Base-by-base conservation (phyloP, 2,797 vertebrate species). In the Muscicapa comitata region DNA sequence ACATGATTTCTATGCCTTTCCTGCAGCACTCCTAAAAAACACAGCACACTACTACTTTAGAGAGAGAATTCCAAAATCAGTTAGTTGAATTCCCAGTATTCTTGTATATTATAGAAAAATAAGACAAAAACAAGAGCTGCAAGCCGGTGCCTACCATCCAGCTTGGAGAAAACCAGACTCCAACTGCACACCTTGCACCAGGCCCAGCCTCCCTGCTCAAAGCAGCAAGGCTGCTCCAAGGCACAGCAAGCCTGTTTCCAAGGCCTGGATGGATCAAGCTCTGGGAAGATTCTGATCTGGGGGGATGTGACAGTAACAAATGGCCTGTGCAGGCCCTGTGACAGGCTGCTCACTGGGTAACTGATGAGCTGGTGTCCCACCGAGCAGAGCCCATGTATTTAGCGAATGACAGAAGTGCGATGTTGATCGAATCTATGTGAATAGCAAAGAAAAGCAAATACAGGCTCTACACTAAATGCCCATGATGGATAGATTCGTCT, bases 281-380 rank as follows among this genome's bases (percentile, higher is more conserved):
- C 50, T 26, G 55, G 67, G 86, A 96, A 95, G 97, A 97, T 97
- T 91, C 89, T 93, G 96, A 97, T 97, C 97, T 96, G 93, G 90
- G 92, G 84, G 79, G 59, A 79, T 11, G 78, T 96, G 97, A 97
- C 97, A 97, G 97, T 93, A 96, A 98, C 96, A 98, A 97, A 98
- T 93, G 96, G 95, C 91, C 85, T 65, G 74, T 82, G 84, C 86
- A 54, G 94, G 93, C 73, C 90, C 86, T 77, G 43, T 97, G 97
- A 97, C 97, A 97, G 97, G 90, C 93, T 94, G 94, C 93, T 93
- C 96, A 92, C 96, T 72, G 76, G 74, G 95, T 98, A 97, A 98
- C 96, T 93, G 96, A 97, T 98, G 97, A 97, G 96, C 94, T 92
- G 88, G 43, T 96, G 96, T 96, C 96, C 94, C 5, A 1, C 75